Conservation (phyloP, 2,797 vertebrate genomes). For the Epinephelus malabaricus region DNA sequence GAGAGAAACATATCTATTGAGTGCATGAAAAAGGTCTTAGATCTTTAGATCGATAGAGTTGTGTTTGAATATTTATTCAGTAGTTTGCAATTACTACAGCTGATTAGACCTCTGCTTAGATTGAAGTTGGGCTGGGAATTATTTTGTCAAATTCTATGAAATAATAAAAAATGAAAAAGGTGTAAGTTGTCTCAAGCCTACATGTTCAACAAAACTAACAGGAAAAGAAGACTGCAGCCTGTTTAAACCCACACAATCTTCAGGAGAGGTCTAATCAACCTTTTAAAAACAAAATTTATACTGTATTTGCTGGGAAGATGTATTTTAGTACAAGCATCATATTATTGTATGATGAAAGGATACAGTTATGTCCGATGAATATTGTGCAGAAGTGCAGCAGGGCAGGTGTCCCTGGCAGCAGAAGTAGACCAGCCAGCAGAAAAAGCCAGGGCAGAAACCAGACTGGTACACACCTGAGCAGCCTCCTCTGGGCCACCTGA, state of each 20-base stretch:
- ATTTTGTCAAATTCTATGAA: no score
- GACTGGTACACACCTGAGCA: constrained; percentile 78
- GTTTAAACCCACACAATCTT: not conserved
- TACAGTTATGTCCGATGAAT: constrained; percentile 91
- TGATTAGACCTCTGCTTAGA: no score
- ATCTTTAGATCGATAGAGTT: no score
- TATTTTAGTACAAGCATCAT: not conserved
- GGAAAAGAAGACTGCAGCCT: not conserved
- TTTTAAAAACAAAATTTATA: not conserved
- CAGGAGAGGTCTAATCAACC: not conserved
- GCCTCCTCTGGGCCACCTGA: constrained; percentile 73
- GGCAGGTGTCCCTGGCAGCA: constrained; percentile 86
- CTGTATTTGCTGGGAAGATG: not conserved
- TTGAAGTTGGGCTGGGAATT: no score
- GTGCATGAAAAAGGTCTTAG: no score
- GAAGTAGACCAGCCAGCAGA: constrained; percentile 80
- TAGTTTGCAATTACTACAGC: no score
- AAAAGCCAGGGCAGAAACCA: constrained; percentile 87
- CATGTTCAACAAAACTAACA: not conserved
- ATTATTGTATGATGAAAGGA: constrained; percentile 81
- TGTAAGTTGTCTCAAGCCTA: no score
- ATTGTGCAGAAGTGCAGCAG: constrained; percentile 91
- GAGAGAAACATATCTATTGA: no score
- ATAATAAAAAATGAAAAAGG: not conserved
- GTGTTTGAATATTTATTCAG: no score